Evolutionary conservation across 2,113 vertebrate species (phyloP), one percentile per base, ranked within the genome.

Genomic region (Syngnathus typhle): DNA sequence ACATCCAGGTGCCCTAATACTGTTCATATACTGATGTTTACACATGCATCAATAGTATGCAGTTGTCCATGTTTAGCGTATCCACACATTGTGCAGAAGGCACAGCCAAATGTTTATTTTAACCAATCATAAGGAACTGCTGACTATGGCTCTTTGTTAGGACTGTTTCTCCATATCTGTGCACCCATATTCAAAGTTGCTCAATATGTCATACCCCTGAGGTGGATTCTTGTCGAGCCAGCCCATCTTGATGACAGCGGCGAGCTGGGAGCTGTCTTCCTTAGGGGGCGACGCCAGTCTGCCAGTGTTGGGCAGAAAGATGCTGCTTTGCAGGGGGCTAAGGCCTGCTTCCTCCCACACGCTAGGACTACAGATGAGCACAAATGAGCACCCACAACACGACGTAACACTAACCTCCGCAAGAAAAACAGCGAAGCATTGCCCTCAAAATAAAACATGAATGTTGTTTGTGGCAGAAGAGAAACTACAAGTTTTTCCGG

Each of bases 221-320:
- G 95, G 95, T 0, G 95, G 94, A 89, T 94, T 96, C 89, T 98
- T 98, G 85, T 95, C 92, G 79, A 98, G 87, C 96, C 96, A 98
- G 36, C 96, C 96, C 1, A 85, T 92, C 78, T 91, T 94, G 79
- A 96, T 89, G 77, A 94, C 82, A 0, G 91, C 74, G 0, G 84
- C 65, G 12, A 78, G 71, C 3, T 83, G 74, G 5, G 82, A 32
- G 36, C 75, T 36, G 27, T 89, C 78, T 0, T 81, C 72, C 46
- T 62, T 82, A 12, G 66, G 3, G 12, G 65, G 32, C 9, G 70
- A 8, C 21, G 71, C 10, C 13, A 79, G 60, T 21, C 39, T 68
- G 16, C 81, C 80, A 0, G 47, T 56, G 18, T 2, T 11, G 0
- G 90, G 89, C 63, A 90, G 78, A 77, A 81, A 83, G 46, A 87